Percentiles rank a stretch among this genome's conserved stretches.
These are phyloP conservation scores for Hemicentrotus pulcherrimus DNA, from an alignment of 35 echinoderm and acorn worm species.

Conservation along the genomic window DNA sequence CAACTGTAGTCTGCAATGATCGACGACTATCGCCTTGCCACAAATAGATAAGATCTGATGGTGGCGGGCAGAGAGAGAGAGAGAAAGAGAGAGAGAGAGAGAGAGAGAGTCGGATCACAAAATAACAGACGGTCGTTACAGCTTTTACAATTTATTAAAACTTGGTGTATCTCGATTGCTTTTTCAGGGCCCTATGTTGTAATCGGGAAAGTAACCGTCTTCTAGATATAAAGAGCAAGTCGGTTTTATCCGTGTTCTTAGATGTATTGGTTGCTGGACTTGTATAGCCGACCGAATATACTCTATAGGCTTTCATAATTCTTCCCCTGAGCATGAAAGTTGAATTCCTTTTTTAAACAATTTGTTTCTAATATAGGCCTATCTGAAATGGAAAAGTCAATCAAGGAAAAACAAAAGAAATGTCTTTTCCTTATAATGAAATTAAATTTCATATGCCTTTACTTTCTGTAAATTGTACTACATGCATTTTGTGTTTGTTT, in stretches of 20 bases:
- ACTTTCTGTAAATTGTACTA: too few species aligned
- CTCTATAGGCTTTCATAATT: too few species aligned
- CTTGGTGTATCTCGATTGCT: background rate
- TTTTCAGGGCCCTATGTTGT: background rate
- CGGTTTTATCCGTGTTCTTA: background rate
- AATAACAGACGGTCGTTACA: background rate
- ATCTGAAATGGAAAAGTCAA: too few species aligned
- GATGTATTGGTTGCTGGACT: background rate
- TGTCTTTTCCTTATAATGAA: too few species aligned
- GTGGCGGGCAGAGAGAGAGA: background rate
- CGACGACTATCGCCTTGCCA: conserved; percentile 33
- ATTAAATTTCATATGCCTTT: too few species aligned
- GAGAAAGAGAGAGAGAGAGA: background rate
- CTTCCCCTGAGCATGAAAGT: too few species aligned
- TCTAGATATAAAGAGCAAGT: background rate
- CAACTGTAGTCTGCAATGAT: conserved; percentile 10
- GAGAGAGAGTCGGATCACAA: background rate
- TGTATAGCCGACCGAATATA: too few species aligned
- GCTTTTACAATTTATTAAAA: background rate
- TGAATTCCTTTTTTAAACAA: too few species aligned
- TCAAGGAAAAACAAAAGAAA: too few species aligned
- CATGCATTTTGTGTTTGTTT: too few species aligned
- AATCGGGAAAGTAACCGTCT: background rate
- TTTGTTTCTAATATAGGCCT: too few species aligned
- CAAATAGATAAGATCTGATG: conserved; percentile 35